Conservation (phyloP, 2,888 invertebrate species). For the Rhagonycha fulva region DNA sequence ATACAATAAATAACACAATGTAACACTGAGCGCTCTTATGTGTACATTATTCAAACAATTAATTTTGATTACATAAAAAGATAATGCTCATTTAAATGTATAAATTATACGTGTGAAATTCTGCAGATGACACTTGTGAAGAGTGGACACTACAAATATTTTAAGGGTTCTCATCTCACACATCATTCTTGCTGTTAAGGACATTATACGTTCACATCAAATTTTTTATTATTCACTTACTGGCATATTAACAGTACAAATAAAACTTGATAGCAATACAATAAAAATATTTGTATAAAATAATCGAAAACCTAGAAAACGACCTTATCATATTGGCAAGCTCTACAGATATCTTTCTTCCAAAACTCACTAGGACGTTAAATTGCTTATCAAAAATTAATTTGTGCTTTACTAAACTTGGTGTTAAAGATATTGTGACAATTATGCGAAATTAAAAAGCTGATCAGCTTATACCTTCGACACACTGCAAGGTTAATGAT, state of each 20-base stretch:
- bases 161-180: constrained; percentile 3
- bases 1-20: neutral
- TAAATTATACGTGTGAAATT: constrained; percentile 15
- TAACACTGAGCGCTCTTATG: neutral
- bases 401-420: too few species aligned
- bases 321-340: neutral
- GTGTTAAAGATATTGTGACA: neutral
- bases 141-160: constrained; percentile 17
- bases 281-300: neutral
- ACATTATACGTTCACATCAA: constrained; percentile 10
- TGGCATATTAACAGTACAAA: neutral
- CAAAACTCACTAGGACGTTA: neutral
- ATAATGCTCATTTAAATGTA: neutral
- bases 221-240: neutral
- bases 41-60: neutral
- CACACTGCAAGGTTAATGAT: too few species aligned
- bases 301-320: neutral
- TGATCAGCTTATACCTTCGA: neutral
- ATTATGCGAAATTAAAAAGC: neutral
- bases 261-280: neutral
- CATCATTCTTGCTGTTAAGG: constrained; percentile 7
- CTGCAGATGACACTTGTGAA: constrained; percentile 8
- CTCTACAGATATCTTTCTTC: neutral
- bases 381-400: too few species aligned
- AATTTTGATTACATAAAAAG: neutral